Evolutionary conservation across 2,113 vertebrate genomes (phyloP), one percentile per base, ranked within the genome.

Genomic region (Myrmophylax atrothorax): DNA sequence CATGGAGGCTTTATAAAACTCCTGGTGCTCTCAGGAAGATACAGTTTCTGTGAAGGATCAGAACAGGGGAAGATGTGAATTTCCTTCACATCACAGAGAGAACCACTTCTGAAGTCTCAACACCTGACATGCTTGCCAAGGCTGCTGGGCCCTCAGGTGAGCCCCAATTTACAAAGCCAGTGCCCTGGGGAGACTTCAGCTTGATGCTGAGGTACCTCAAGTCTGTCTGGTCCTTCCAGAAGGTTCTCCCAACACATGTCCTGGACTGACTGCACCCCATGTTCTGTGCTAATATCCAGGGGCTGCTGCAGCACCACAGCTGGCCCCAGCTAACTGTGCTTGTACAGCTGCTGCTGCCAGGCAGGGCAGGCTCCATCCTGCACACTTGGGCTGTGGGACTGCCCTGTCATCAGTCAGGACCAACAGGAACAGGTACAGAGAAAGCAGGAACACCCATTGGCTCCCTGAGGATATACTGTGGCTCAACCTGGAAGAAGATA

Each of bases 401-500:
- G 26, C 4, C 10, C 18, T 7, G 5, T 17, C 13, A 16, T 10
- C 9, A 6, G 35, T 4, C 9, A 1, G 4, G 25, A 18, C 10
- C 9, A 4, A 7, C 7, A 11, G 15, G 42, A 67, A 31, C 13
- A 25, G 5, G 5, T 3, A 5, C 33, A 38, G 33, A 8, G 14
- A 33, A 6, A 14, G 18, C 14, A 29, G 23, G 31, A 58, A 6
- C 1, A 1, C 1, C 1, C 2, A 4, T 44, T 22, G 19, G 6
- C 2, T 44, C 26, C 18, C 4, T 1, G 9, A 49, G 6, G 25
- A 7, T 42, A 31, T 2, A 12, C 20, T 35, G 42, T 18, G 35
- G 11, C 42, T 64, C 8, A 2, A 0, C 14, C 9, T 64, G 19
- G 9, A 12, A 7, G 1, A 37, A 26, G 1, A 1, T n/a, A n/a